Percentiles rank a stretch among this genome's conserved stretches.
These are phyloP conservation scores for Standfussiana lucernea DNA, from an alignment of 2,888 invertebrate species.

Conservation along the genomic window DNA sequence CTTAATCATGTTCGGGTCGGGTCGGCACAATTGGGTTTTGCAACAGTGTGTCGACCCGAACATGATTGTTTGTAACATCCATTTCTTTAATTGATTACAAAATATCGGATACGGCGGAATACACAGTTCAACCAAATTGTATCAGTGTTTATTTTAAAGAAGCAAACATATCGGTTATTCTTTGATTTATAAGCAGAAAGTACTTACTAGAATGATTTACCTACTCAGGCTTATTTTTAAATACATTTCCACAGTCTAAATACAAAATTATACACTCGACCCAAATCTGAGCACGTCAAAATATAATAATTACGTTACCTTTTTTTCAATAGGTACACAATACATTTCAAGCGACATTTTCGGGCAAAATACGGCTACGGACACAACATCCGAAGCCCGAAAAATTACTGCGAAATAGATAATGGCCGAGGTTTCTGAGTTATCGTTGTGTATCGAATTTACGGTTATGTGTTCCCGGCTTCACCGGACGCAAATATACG, in stretches of 20 bases:
- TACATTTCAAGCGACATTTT: constrained; percentile 28
- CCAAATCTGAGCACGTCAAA: constrained; percentile 11
- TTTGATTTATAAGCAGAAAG: neutral
- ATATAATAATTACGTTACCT: constrained; percentile 22
- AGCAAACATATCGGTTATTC: neutral
- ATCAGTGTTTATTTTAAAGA: neutral
- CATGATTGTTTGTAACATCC: neutral
- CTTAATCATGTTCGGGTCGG: neutral
- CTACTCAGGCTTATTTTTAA: neutral
- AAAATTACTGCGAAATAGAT: constrained; percentile 64
- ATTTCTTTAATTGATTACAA: neutral
- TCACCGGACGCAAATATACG: constrained; percentile 39
- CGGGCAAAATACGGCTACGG: constrained; percentile 37
- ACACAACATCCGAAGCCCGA: constrained; percentile 28
- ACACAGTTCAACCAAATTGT: neutral
- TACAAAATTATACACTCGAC: constrained; percentile 27
- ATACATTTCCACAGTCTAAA: neutral
- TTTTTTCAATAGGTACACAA: constrained; percentile 16
- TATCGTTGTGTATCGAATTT: constrained; percentile 54
- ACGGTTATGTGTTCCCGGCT: constrained; percentile 61
- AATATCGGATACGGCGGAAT: neutral
- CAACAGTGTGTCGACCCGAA: neutral
- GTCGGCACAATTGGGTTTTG: neutral
- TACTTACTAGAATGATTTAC: neutral
- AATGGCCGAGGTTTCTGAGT: constrained; percentile 59